Evolutionary conservation across 2,888 invertebrate species (phyloP), one percentile per base, ranked within the genome.

Genomic region (Odontocerum albicorne): DNA sequence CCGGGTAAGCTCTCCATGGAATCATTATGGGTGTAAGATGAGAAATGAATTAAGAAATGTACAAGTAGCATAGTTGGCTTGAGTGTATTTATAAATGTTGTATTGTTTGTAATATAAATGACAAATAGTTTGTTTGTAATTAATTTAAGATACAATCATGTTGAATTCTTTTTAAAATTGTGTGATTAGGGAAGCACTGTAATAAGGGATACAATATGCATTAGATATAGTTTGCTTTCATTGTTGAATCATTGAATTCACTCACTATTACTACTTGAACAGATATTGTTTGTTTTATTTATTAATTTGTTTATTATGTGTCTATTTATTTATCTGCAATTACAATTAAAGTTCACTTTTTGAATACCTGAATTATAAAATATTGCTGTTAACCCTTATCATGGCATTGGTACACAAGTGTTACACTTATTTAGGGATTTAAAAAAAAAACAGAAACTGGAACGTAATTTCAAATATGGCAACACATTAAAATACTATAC

Each of bases 51-150:
- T 38, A 17, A 46, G 38, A 21, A 16, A 39, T 21, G n/a, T 16
- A 10, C 27, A 39, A 27, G 47, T 57, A 42, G 40, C n/a, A 44
- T 59, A 54, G 53, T 40, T 40, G 46, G 60, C 60, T 60, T 60
- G 38, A 45, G 57, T 60, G 60, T 60, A 57, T 60, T 52, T 52
- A 57, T 60, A 57, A 58, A 60, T 58, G 55, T 55, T 60, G 57
- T 57, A 57, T 55, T 45, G 60, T 60, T 60, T 60, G 57, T 60
- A 54, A 60, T 46, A 50, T 57, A 54, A n/a, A 44, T 53, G 42
- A 51, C 42, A 44, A 53, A 45, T 49, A 51, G 54, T 54, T 56
- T 57, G 57, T 60, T 57, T 57, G 60, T 57, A 57, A 54, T 45
- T 52, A 50, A 55, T 40, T 55, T 49, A 46, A 49, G 44, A 45